Evolutionary conservation across 2,888 invertebrate genomes (phyloP), one percentile per base, ranked within the genome.

Genomic region (Lochmaea crataegi): DNA sequence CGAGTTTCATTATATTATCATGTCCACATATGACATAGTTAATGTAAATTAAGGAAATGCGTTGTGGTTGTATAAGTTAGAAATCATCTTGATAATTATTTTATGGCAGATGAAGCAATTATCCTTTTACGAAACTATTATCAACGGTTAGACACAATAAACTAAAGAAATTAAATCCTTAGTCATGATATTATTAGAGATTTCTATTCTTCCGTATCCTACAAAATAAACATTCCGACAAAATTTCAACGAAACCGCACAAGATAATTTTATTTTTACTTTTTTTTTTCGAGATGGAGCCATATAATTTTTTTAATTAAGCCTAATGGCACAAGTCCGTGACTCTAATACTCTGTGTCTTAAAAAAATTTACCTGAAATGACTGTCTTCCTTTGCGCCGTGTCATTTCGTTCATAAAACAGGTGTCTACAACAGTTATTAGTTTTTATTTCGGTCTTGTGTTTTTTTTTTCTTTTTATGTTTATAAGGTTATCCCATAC

Each of bases 261-360:
- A 63, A 63, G 16, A 16, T 53, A 53, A 53, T 53, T 53, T 53
- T 32, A 81, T 85, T 85, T n/a, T 12, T 32, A 32, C 32, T 32
- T 12, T 45, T 42, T 42, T 11, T 84, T 84, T 82, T 84, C 82
- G 84, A 84, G 85, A 85, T 85, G 82, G 84, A 86, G 85, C 85
- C 85, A 83, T 86, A 84, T 85, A 86, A 86, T 86, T 86, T 86
- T 84, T 83, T 85, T 85, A 86, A 86, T 86, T 86, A 86, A 86
- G 82, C 83, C 84, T 85, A 86, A 86, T 86, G 83, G 85, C 81
- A 82, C 84, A 82, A 83, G 84, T 85, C 85, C 85, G 86, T 86
- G 85, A 85, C 85, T 84, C 83, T 82, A 80, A 71, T 68, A 78
- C 78, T 80, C 80, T 79, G 80, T 80, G 81, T 79, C 82, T 82